These are phyloP conservation scores for Meloe dianella DNA, from an alignment of 2,888 invertebrate genomes.

Conservation along the genomic window DNA sequence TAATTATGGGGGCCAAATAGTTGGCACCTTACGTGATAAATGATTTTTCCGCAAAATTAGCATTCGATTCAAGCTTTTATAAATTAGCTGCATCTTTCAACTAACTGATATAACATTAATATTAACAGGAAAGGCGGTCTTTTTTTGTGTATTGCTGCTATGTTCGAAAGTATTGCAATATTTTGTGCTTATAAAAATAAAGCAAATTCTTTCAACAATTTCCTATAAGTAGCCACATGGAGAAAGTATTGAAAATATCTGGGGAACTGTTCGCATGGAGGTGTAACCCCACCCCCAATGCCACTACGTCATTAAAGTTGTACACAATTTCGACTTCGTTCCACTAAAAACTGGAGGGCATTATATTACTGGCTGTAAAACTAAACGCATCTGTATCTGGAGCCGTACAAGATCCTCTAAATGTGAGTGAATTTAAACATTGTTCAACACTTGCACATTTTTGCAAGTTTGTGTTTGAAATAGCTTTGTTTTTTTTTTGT, in stretches of 20 bases:
- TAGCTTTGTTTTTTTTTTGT: too few relatives aligned
- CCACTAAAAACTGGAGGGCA: conserved; percentile 23
- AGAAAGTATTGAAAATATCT: conserved; percentile 23
- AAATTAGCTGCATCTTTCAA: not conserved
- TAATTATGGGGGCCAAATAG: not conserved
- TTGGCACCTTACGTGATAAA: not conserved
- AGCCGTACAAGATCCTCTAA: not conserved
- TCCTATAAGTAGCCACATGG: not conserved
- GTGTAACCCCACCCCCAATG: conserved; percentile 27
- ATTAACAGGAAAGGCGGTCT: too few relatives aligned
- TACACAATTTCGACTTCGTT: not conserved
- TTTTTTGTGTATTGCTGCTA: too few relatives aligned
- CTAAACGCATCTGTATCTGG: not conserved
- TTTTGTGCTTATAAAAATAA: too few relatives aligned
- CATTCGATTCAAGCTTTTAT: not conserved
- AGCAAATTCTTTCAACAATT: too few relatives aligned
- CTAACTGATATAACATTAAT: not conserved
- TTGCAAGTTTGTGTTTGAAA: too few relatives aligned
- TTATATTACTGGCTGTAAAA: conserved; percentile 7
- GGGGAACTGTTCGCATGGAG: conserved; percentile 28
- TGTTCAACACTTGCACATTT: not conserved
- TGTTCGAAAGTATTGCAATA: too few relatives aligned
- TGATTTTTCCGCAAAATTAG: not conserved
- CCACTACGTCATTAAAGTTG: conserved; percentile 23
- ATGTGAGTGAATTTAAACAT: too few relatives aligned